These are phyloP conservation scores for Mythimna albipuncta DNA, from an alignment of 2,888 invertebrate genomes.

Conservation along the genomic window DNA sequence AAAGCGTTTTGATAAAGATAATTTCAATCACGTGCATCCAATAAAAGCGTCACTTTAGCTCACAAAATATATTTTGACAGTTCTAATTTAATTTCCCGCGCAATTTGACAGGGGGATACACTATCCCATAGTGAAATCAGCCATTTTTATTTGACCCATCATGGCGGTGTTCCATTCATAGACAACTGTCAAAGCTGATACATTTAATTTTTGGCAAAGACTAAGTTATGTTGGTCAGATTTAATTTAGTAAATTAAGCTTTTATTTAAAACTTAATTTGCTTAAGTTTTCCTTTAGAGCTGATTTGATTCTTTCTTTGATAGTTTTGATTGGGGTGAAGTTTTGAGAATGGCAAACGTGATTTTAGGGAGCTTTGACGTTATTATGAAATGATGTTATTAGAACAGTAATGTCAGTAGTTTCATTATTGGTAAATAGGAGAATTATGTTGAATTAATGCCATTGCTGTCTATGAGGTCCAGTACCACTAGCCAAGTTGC, in stretches of 20 bases:
- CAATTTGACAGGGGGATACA: slow-evolving; percentile 55
- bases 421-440: no score
- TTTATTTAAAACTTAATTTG: slow-evolving; percentile 55
- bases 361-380: slow-evolving; percentile 21
- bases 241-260: slow-evolving; percentile 38
- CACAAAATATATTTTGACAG: slow-evolving; percentile 72
- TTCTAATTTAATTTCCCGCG: slow-evolving; percentile 65
- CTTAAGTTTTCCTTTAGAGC: slow-evolving; percentile 37
- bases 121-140: slow-evolving; percentile 15
- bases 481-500: no score
- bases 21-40: slow-evolving; percentile 56
- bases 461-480: background rate
- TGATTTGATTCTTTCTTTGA: slow-evolving; percentile 55
- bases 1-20: slow-evolving; percentile 47
- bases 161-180: slow-evolving; percentile 11
- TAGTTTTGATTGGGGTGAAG: slow-evolving; percentile 36
- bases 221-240: background rate
- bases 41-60: slow-evolving; percentile 50
- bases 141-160: slow-evolving; percentile 36
- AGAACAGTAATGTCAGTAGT: background rate
- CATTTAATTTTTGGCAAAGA: background rate
- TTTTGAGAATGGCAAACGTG: slow-evolving; percentile 15
- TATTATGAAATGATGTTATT: background rate
- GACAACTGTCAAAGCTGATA: slow-evolving; percentile 14
- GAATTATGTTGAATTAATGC: background rate